phyloP scores from a whole-genome alignment of 2,888 invertebrate genomes.

The Perizoma flavofasciatum region DNA sequence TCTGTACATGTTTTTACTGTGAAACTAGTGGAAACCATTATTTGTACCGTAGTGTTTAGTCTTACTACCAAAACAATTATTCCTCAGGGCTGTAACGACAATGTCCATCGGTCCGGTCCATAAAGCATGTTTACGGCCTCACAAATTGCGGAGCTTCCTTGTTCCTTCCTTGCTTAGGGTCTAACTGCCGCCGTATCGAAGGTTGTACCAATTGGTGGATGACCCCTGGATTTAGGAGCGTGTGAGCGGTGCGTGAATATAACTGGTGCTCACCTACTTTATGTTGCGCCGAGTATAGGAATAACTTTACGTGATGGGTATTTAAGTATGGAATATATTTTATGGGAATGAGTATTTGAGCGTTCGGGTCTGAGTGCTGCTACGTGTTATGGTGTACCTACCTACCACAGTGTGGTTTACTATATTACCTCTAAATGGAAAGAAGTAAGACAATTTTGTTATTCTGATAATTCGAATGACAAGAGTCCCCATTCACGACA shows the following conservation, averaged over 20 bases:
- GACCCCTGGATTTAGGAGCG: conserved; percentile 45
- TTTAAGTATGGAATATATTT: conserved; percentile 9
- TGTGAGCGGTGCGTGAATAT: conserved; percentile 38
- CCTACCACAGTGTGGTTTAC: not conserved
- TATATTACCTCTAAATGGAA: too few species aligned
- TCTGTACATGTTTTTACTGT: not conserved
- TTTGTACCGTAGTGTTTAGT: not conserved
- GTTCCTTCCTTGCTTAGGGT: conserved; percentile 49
- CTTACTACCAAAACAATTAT: conserved; percentile 1
- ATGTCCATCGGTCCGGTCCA: conserved; percentile 55
- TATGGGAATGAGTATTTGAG: conserved; percentile 14
- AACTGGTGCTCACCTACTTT: conserved; percentile 9
- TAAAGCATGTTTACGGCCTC: conserved; percentile 60
- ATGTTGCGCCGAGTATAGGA: conserved; percentile 5
- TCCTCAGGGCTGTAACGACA: conserved; percentile 12
- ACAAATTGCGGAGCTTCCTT: conserved; percentile 60
- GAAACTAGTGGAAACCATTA: not conserved
- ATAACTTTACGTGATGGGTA: conserved; percentile 24
- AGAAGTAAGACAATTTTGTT: not conserved
- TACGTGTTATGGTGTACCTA: not conserved
- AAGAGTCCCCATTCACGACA: too few species aligned
- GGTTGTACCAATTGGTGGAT: conserved; percentile 54
- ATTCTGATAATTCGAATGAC: not conserved
- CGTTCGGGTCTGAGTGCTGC: conserved; percentile 4
- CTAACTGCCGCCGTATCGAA: conserved; percentile 38